Evolutionary conservation across 1,140 invertebrate species (phyloP).

Genomic region (Drosophila parabipectinata): DNA sequence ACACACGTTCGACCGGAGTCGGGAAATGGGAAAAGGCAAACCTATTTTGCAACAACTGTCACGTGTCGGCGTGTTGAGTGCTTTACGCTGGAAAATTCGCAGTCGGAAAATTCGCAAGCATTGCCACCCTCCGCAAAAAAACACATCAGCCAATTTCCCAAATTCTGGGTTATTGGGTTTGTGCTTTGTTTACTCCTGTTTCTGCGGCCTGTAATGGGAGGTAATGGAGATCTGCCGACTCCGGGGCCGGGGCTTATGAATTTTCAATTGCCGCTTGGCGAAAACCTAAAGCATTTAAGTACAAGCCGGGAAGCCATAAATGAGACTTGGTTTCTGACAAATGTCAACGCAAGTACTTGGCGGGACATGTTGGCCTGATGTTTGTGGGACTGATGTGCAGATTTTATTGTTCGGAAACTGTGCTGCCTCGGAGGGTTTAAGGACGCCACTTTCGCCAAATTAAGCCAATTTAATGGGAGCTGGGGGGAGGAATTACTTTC

Average conservation of each 20-base stretch:
- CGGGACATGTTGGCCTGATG: not conserved
- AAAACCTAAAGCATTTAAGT: slow-evolving; percentile 42
- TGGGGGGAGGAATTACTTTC: not conserved
- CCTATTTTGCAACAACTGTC: slow-evolving; percentile 67
- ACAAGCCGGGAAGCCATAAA: slow-evolving; percentile 51
- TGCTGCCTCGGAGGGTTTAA: slow-evolving; percentile 28
- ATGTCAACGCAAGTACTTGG: slow-evolving; percentile 52
- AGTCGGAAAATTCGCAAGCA: slow-evolving; percentile 54
- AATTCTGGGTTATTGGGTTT: slow-evolving; percentile 74
- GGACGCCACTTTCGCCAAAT: slow-evolving; percentile 59
- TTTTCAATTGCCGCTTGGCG: slow-evolving; percentile 62
- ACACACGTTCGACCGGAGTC: slow-evolving; percentile 27
- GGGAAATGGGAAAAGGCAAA: slow-evolving; percentile 60
- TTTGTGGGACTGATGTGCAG: slow-evolving; percentile 28
- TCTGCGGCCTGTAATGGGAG: slow-evolving; percentile 43
- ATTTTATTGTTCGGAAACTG: slow-evolving; percentile 72
- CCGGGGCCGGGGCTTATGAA: slow-evolving; percentile 57
- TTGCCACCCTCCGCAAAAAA: slow-evolving; percentile 7
- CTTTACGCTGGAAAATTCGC: slow-evolving; percentile 62
- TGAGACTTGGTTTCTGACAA: slow-evolving; percentile 71
- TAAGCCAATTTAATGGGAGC: slow-evolving; percentile 55
- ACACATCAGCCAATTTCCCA: slow-evolving; percentile 52
- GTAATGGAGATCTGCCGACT: slow-evolving; percentile 40
- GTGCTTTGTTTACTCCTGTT: slow-evolving; percentile 52
- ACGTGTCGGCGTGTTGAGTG: slow-evolving; percentile 68